Percentiles rank a stretch among this genome's conserved stretches.
Conservation (phyloP, 2,888 invertebrate genomes). For the Noctua comes region DNA sequence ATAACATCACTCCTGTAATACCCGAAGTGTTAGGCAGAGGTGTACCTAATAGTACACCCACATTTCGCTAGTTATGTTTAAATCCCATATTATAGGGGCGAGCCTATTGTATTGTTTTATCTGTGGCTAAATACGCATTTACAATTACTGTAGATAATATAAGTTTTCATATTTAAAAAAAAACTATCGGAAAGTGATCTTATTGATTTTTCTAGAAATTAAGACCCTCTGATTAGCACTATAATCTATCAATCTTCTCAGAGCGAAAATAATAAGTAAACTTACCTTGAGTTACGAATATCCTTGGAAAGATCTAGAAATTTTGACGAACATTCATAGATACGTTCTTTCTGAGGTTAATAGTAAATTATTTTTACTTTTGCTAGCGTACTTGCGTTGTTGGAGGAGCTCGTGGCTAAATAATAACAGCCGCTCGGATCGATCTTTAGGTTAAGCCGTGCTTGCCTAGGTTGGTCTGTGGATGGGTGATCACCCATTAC, state of each 20-base stretch:
- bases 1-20: too few relatives aligned
- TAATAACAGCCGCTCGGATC: too few relatives aligned
- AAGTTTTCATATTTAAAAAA: not conserved
- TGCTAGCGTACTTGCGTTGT: too few relatives aligned
- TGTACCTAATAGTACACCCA: too few relatives aligned
- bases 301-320: slow-evolving; percentile 1
- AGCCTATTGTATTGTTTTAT: too few relatives aligned
- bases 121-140: not conserved
- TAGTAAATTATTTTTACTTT: not conserved
- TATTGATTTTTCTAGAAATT: not conserved
- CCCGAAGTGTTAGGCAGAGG: too few relatives aligned
- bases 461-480: too few relatives aligned
- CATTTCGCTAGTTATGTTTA: too few relatives aligned
- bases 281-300: not conserved
- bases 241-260: not conserved
- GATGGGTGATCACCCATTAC: too few relatives aligned
- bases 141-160: not conserved
- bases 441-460: too few relatives aligned
- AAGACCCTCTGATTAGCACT: not conserved
- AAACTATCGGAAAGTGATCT: not conserved
- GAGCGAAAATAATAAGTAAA: slow-evolving; percentile 2
- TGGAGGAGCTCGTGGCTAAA: too few relatives aligned
- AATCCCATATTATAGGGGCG: too few relatives aligned
- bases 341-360: not conserved
- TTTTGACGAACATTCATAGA: not conserved